phyloP scores from a whole-genome alignment of 2,113 vertebrate genomes.

The Tetraodon nigroviridis region DNA sequence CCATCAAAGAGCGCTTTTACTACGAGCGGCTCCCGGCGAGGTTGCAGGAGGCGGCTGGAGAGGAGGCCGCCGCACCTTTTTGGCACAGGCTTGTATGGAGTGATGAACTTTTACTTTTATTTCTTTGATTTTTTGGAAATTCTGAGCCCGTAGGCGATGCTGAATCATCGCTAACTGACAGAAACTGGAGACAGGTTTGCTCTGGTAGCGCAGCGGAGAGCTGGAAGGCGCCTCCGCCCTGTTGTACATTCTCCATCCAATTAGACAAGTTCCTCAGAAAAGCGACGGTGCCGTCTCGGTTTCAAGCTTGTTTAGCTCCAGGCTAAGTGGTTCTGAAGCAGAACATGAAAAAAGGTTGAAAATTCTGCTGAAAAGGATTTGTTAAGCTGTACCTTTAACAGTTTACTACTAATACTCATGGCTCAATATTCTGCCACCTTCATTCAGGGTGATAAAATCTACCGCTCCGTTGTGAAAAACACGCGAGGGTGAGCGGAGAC shows the following conservation, averaged over 20 bases:
- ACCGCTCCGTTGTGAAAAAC: neutral
- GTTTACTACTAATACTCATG: no score
- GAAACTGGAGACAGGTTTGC: neutral
- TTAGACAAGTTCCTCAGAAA: no score
- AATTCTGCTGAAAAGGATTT: no score
- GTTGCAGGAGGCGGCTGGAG: conserved; percentile 4
- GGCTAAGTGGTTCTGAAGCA: no score
- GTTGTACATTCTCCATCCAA: no score
- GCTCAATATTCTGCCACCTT: no score
- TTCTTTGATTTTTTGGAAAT: conserved; percentile 1
- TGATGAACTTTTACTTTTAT: conserved; percentile 19
- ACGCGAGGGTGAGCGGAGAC: no score
- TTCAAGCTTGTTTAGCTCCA: no score
- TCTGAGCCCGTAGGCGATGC: conserved; percentile 15
- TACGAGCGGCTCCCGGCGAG: conserved; percentile 10
- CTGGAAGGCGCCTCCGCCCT: no score
- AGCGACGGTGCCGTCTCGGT: no score
- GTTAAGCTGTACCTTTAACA: no score
- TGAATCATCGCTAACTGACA: conserved; percentile 30
- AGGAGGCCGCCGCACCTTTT: conserved; percentile 22
- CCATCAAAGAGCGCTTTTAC: conserved; percentile 36
- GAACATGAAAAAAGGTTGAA: no score
- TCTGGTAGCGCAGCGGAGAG: neutral
- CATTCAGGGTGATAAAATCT: neutral
- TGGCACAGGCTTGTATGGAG: conserved; percentile 33